Evolutionary conservation across 2,888 invertebrate species (phyloP), one percentile per base, ranked within the genome.

Genomic region (Microctonus aethiopoides): DNA sequence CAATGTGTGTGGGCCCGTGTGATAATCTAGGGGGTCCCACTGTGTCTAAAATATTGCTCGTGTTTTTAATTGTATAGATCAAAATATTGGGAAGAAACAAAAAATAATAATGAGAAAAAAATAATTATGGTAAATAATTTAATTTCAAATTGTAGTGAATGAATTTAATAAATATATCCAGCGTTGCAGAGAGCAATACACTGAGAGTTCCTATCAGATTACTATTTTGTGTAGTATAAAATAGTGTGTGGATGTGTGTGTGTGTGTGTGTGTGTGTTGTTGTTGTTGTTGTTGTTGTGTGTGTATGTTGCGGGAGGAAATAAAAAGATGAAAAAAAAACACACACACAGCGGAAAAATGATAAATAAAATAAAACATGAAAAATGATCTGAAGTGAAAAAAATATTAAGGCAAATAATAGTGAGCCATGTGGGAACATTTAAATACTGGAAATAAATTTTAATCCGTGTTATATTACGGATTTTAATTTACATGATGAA

Each of bases 141-240:
- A 46, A 46, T 7, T 46, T n/a, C n/a, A n/a, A n/a, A 71, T 62
- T 72, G 68, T 72, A 74, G 78, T 76, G 79, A 81, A 80, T 85
- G 83, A 84, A n/a, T n/a, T 84, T 4, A 16, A 46, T 46, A 46
- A 46, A 16, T 16, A 85, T 86, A 86, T 85, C 82, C 85, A 86
- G 84, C 83, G 82, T 79, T 86, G 85, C 16, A 16, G 16, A 46
- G 46, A 84, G 85, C 85, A 85, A 86, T 86, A n/a, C n/a, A 86
- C 82, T 85, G 84, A 86, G 86, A 86, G 86, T 86, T 86, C 86
- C 86, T 86, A 86, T 86, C 82, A 84, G 82, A 84, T 84, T 80
- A 84, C 82, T 84, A 85, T 83, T 83, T 80, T 46, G 46, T 46
- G 16, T 46, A 46, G 46, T 82, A 81, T 81, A 78, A 74, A 65